Conservation (phyloP, 2,888 invertebrate genomes). For the Plutella xylostella region DNA sequence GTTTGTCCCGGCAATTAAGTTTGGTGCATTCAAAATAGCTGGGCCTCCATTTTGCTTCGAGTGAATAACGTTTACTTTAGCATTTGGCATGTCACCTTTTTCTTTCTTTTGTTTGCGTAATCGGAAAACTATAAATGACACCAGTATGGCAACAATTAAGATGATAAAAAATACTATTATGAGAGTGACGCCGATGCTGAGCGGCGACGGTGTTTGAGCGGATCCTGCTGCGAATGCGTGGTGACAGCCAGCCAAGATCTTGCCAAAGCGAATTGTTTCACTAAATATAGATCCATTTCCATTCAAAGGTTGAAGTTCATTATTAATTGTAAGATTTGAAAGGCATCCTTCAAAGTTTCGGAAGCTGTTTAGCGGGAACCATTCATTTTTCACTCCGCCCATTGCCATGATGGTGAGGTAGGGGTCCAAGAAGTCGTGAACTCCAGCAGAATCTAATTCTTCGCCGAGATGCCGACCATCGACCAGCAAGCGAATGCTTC, state of each 20-base stretch:
- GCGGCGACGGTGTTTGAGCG: slow-evolving; percentile 84
- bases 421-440: slow-evolving; percentile 93
- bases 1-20: slow-evolving; percentile 74
- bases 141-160: slow-evolving; percentile 87
- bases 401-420: slow-evolving; percentile 85
- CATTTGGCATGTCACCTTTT: slow-evolving; percentile 76
- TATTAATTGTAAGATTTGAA: slow-evolving; percentile 89
- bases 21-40: slow-evolving; percentile 76
- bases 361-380: slow-evolving; percentile 65
- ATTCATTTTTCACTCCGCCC: slow-evolving; percentile 79
- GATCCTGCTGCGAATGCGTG: slow-evolving; percentile 81
- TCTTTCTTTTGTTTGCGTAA: slow-evolving; percentile 89
- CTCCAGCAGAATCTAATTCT: slow-evolving; percentile 86
- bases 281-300: slow-evolving; percentile 87
- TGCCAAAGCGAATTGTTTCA: slow-evolving; percentile 77
- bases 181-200: slow-evolving; percentile 92
- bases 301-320: slow-evolving; percentile 89
- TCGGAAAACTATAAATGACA: slow-evolving; percentile 93
- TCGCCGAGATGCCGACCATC: slow-evolving; percentile 82
- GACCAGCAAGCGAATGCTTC: slow-evolving; percentile 78
- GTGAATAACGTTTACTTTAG: slow-evolving; percentile 76
- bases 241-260: slow-evolving; percentile 80
- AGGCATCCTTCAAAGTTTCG: slow-evolving; percentile 89
- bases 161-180: slow-evolving; percentile 95
- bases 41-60: slow-evolving; percentile 83